Base-by-base conservation (phyloP, 2,797 vertebrate species). In the Periophthalmus magnuspinnatus region DNA sequence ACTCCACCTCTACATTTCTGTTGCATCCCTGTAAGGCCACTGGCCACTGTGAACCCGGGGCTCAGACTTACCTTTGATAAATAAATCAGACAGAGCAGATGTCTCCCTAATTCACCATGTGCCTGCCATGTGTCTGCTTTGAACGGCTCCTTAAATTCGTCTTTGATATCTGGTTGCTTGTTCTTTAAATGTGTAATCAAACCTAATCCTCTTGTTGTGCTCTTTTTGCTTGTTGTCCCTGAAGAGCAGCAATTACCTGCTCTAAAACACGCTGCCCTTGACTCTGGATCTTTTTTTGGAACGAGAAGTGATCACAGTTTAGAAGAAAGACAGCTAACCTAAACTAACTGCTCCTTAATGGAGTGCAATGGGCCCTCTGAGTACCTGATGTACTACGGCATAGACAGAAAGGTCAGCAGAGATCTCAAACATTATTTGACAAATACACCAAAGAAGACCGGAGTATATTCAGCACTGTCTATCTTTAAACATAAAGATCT, bases 141-240 rank as follows among this genome's bases (percentile, higher is more conserved):
- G 73, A 86, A 80, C 62, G 54, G 79, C 41, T 81, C 79, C 78
- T 86, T 76, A 77, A 82, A 78, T 75, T 62, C 24, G 54, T 71
- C 76, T 86, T 87, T 88, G 83, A 90, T 84, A 80, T 69, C 72
- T 69, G 59, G 56, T 74, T 76, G 83, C 84, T 81, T 84, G 69
- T 86, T 89, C 79, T 84, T 63, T 81, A 80, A 83, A 86, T 71
- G 83, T 82, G 79, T 84, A 87, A 89, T 89, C 84, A 86, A 84
- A 84, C 76, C 80, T 83, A 85, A 88, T 86, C 84, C 85, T 74
- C 76, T 81, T 83, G 85, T 86, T 89, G 84, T 85, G 78, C 77
- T 79, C 38, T 85, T 88, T 86, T 85, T 57, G 71, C 61, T 64
- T 80, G 75, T 80, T 72, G 75, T 86, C 82, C 80, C 84, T 79